Evolutionary conservation across 2,113 vertebrate genomes (phyloP).

Genomic region (Camelus bactrianus): DNA sequence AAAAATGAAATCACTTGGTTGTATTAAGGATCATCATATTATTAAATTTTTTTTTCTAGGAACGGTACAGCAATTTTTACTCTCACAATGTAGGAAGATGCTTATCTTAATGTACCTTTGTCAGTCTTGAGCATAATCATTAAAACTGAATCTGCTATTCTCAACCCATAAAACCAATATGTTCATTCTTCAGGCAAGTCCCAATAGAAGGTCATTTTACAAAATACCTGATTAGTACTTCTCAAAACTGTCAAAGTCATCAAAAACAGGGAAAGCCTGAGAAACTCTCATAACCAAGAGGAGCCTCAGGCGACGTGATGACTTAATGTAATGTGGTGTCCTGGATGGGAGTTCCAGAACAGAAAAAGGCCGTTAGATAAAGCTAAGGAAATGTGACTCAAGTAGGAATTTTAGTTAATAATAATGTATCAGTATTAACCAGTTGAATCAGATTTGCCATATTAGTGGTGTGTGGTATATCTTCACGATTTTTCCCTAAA

Average conservation of each 20-base stretch:
- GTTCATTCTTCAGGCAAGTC: slow-evolving; percentile 6
- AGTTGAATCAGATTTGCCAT: not conserved
- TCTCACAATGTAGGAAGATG: not conserved
- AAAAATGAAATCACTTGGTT: not conserved
- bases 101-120: not conserved
- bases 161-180: not conserved
- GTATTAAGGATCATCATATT: not conserved
- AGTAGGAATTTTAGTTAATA: not conserved
- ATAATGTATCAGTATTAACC: not conserved
- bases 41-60: slow-evolving; percentile 45
- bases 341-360: not conserved
- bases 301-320: not conserved
- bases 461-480: not conserved
- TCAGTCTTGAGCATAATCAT: not conserved
- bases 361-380: not conserved
- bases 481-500: not conserved
- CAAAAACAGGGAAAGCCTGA: not conserved
- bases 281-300: not conserved
- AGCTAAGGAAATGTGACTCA: not conserved
- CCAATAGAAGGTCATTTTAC: not conserved
- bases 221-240: not conserved
- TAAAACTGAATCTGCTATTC: slow-evolving; percentile 14
- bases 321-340: not conserved
- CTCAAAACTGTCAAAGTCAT: not conserved
- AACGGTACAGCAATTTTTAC: not conserved